These are phyloP conservation scores for Poecilobothrus nobilitatus DNA, from an alignment of 2,888 invertebrate species.

Conservation along the genomic window DNA sequence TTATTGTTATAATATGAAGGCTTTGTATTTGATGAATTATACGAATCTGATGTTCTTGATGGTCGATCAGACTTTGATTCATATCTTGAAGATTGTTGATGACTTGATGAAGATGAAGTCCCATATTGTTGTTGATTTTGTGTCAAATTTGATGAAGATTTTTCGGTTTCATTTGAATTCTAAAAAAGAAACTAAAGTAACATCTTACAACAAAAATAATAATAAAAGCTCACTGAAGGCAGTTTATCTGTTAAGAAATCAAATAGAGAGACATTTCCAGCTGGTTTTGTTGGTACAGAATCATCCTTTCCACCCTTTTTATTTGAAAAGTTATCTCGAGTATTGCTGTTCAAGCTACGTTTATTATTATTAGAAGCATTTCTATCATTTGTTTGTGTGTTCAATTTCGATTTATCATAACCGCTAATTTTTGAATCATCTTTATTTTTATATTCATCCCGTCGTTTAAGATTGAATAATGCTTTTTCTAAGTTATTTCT, in stretches of 20 bases:
- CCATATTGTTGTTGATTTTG: background rate
- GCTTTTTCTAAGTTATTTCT: constrained; percentile 67
- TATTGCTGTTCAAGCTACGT: constrained; percentile 10
- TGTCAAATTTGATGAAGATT: background rate
- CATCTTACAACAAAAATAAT: background rate
- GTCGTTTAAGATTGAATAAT: constrained; percentile 56
- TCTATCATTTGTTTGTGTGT: constrained; percentile 17
- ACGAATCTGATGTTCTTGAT: background rate
- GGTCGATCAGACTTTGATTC: constrained; percentile 1
- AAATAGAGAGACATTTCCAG: constrained; percentile 70
- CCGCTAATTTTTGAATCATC: constrained; percentile 22
- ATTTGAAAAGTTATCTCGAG: constrained; percentile 30
- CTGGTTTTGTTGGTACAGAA: constrained; percentile 60
- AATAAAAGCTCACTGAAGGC: constrained; percentile 27
- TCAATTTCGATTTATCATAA: constrained; percentile 11
- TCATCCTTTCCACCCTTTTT: constrained; percentile 41
- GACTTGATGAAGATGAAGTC: background rate
- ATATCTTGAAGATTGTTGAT: background rate
- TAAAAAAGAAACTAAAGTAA: background rate
- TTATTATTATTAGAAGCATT: constrained; percentile 15
- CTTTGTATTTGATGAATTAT: constrained; percentile 7
- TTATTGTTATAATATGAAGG: background rate
- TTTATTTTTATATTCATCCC: constrained; percentile 44
- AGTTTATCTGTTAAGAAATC: constrained; percentile 76
- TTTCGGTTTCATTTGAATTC: constrained; percentile 16